Evolutionary conservation across 1,140 invertebrate genomes (phyloP).

Genomic region (Metaphire vulgaris): DNA sequence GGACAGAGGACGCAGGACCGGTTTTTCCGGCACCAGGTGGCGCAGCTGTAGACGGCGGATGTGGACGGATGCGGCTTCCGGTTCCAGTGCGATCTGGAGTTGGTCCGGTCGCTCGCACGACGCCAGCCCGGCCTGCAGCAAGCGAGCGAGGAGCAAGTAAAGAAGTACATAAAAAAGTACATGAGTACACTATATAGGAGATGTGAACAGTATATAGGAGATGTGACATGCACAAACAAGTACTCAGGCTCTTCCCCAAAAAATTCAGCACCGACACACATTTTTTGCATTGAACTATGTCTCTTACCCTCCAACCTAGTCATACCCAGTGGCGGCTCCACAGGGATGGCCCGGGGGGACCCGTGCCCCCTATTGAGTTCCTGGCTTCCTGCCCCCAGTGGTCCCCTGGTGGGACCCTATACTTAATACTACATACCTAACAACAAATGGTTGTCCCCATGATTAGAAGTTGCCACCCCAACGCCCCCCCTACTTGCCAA

Average conservation of each 20-base stretch:
- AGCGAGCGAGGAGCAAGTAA: background rate
- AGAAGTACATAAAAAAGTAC: background rate
- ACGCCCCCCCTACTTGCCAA: too few species aligned
- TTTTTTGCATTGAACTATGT: too few species aligned
- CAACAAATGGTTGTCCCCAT: too few species aligned
- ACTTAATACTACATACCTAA: too few species aligned
- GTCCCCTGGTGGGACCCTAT: too few species aligned
- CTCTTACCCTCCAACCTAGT: too few species aligned
- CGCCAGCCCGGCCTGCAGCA: slow-evolving; percentile 55
- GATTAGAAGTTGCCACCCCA: too few species aligned
- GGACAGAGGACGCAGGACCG: slow-evolving; percentile 33
- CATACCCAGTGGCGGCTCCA: too few species aligned
- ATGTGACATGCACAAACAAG: background rate
- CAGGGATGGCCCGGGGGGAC: too few species aligned
- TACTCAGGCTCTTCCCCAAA: background rate
- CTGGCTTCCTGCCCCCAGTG: too few species aligned
- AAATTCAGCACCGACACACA: too few species aligned
- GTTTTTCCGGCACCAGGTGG: slow-evolving; percentile 54
- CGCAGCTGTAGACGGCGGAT: slow-evolving; percentile 56
- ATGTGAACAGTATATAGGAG: background rate
- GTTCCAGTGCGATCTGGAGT: slow-evolving; percentile 59
- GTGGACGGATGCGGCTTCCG: slow-evolving; percentile 61
- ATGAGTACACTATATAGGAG: background rate
- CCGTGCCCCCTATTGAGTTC: too few species aligned
- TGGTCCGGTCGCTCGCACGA: slow-evolving; percentile 53